phyloP scores from a whole-genome alignment of 2,888 invertebrate species.

The Sisyra terminalis region DNA sequence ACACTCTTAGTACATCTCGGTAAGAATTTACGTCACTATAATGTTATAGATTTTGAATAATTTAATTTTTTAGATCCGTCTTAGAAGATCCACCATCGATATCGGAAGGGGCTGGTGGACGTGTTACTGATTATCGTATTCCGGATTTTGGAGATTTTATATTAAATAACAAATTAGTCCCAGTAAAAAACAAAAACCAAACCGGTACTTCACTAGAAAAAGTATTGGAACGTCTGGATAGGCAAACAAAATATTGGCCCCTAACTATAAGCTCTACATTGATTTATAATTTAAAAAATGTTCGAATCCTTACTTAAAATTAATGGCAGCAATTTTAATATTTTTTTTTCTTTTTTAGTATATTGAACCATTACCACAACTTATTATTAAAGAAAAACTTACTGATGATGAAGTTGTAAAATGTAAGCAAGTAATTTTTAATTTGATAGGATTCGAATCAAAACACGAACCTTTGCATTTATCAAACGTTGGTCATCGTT shows the following conservation, averaged over 20 bases:
- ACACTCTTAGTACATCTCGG: conserved; percentile 65
- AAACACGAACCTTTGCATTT: conserved; percentile 68
- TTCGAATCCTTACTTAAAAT: conserved; percentile 22
- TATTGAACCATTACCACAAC: conserved; percentile 60
- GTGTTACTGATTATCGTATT: conserved; percentile 79
- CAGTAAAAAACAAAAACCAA: conserved; percentile 34
- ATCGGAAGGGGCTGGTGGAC: conserved; percentile 84
- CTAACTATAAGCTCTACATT: conserved; percentile 78
- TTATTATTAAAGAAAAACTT: conserved; percentile 68
- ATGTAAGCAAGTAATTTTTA: conserved; percentile 71
- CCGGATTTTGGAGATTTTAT: conserved; percentile 80
- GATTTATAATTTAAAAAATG: conserved; percentile 66
- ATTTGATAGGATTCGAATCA: conserved; percentile 63
- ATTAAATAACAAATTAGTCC: conserved; percentile 65
- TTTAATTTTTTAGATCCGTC: conserved; percentile 40
- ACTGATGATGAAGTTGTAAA: conserved; percentile 74
- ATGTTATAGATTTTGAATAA: no score
- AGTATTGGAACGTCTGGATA: conserved; percentile 50
- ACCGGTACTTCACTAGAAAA: conserved; percentile 39
- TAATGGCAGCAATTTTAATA: conserved; percentile 2
- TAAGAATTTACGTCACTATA: conserved; percentile 11
- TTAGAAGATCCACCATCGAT: conserved; percentile 92
- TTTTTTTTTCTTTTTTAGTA: conserved; percentile 32
- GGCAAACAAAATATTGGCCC: conserved; percentile 77
- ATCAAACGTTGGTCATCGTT: conserved; percentile 49